Evolutionary conservation across 2,113 vertebrate species (phyloP).

Genomic region (Epinephelus cyanopodus): DNA sequence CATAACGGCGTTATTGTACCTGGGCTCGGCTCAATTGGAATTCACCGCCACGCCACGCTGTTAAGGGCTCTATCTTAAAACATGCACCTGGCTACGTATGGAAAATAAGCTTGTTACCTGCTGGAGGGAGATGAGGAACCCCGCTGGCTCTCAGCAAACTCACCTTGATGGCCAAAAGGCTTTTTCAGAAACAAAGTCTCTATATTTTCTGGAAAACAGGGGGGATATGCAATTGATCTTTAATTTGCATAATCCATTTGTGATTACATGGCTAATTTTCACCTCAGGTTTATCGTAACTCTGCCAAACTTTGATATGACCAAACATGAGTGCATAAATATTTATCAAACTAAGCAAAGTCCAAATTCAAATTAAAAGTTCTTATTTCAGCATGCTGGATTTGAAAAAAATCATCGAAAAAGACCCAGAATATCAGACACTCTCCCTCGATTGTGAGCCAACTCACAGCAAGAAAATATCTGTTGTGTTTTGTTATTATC

Average conservation of each 20-base stretch:
- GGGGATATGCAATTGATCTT: constrained; percentile 77
- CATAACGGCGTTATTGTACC: constrained; percentile 77
- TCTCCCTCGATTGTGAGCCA: constrained; percentile 6
- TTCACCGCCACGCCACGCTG: constrained; percentile 67
- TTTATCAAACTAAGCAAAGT: constrained; percentile 57
- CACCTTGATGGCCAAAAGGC: constrained; percentile 74
- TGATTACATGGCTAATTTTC: constrained; percentile 77
- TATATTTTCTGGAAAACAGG: constrained; percentile 63
- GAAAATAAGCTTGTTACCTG: constrained; percentile 77
- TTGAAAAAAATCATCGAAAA: constrained; percentile 13
- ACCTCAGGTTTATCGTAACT: constrained; percentile 63
- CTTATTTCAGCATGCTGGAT: constrained; percentile 10
- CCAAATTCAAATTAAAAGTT: constrained; percentile 53
- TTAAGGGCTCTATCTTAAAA: constrained; percentile 85
- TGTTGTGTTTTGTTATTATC: constrained; percentile 25
- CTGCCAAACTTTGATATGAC: constrained; percentile 72
- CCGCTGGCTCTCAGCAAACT: constrained; percentile 73
- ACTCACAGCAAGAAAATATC: background rate
- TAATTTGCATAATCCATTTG: constrained; percentile 82
- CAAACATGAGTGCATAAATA: constrained; percentile 54
- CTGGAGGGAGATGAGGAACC: constrained; percentile 76
- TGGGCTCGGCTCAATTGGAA: constrained; percentile 75
- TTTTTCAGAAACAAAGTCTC: constrained; percentile 67
- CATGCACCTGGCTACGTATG: constrained; percentile 82
- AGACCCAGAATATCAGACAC: constrained; percentile 13